These are phyloP conservation scores for Platyrinchus mystaceus DNA, from an alignment of 2,797 vertebrate species.

Conservation along the genomic window DNA sequence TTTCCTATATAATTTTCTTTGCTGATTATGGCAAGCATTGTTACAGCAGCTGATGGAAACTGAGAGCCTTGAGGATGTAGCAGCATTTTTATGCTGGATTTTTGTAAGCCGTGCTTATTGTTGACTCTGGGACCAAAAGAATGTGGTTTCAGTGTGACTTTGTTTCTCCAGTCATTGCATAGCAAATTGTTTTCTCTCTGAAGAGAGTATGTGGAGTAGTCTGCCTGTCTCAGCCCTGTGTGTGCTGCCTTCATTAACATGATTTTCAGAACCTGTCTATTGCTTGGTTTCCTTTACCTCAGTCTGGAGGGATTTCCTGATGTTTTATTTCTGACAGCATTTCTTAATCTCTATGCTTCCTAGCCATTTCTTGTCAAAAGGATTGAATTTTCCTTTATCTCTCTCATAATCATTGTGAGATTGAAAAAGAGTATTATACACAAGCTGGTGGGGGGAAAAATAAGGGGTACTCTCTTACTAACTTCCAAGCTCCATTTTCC, in stretches of 20 bases:
- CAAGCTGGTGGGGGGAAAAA: rapidly evolving
- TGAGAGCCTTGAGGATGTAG: not conserved
- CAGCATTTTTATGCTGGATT: not conserved
- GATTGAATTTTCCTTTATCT: not conserved
- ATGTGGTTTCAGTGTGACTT: not conserved
- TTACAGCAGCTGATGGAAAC: not conserved
- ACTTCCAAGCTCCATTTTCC: not conserved
- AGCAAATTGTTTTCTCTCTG: not conserved
- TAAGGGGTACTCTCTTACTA: not conserved
- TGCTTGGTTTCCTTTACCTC: not conserved
- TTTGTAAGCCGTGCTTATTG: not conserved
- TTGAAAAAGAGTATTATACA: not conserved
- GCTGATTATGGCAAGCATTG: not conserved
- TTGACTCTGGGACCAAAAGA: not conserved
- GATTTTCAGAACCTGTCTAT: not conserved
- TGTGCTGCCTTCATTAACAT: not conserved
- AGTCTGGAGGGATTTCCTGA: not conserved
- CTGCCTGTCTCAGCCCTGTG: not conserved
- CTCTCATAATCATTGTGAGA: not conserved
- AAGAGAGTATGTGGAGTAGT: not conserved
- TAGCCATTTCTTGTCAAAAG: not conserved
- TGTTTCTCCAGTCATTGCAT: not conserved
- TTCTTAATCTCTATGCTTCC: not conserved
- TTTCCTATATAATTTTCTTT: not conserved
- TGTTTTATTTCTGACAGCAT: not conserved